Conservation (phyloP, 2,113 vertebrate species). For the Microtus richardsoni region DNA sequence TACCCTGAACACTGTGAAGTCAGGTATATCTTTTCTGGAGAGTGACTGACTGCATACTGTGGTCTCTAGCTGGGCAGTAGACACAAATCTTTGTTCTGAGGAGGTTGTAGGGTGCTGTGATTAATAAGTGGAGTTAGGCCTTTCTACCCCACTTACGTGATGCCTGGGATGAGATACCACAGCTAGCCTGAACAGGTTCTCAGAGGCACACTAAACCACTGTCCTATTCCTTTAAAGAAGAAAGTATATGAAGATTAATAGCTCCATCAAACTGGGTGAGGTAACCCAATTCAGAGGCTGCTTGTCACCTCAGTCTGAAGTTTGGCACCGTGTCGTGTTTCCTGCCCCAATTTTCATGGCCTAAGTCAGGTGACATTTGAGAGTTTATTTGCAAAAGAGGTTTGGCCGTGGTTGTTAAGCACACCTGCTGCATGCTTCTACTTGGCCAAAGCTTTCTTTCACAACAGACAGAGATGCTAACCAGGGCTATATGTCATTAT, state of each 20-base stretch:
- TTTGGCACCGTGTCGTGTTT: background rate
- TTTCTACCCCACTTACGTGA: slow-evolving; percentile 24
- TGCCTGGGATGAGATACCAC: background rate
- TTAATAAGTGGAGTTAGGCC: background rate
- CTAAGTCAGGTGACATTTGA: slow-evolving; percentile 1
- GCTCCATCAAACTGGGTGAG: slow-evolving; percentile 13
- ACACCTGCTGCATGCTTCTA: background rate
- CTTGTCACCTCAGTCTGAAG: background rate
- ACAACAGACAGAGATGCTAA: background rate
- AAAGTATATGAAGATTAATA: slow-evolving; percentile 8
- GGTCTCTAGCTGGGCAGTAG: background rate
- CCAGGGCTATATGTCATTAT: background rate
- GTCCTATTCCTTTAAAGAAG: slow-evolving; percentile 22
- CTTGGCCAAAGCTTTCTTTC: background rate
- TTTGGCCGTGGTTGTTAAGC: background rate
- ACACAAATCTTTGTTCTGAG: background rate
- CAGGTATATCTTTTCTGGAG: slow-evolving; percentile 40
- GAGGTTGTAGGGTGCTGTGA: background rate
- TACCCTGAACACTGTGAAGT: slow-evolving; percentile 54
- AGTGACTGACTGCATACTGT: background rate
- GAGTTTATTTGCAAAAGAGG: slow-evolving; percentile 50
- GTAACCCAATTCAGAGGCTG: slow-evolving; percentile 33
- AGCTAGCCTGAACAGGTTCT: slow-evolving; percentile 59
- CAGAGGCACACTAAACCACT: slow-evolving; percentile 39
- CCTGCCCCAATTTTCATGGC: slow-evolving; percentile 5